Percentiles rank a stretch among this genome's conserved stretches.
These are phyloP conservation scores for Philhelius pedissequus DNA, from an alignment of 2,888 invertebrate species.

Conservation along the genomic window DNA sequence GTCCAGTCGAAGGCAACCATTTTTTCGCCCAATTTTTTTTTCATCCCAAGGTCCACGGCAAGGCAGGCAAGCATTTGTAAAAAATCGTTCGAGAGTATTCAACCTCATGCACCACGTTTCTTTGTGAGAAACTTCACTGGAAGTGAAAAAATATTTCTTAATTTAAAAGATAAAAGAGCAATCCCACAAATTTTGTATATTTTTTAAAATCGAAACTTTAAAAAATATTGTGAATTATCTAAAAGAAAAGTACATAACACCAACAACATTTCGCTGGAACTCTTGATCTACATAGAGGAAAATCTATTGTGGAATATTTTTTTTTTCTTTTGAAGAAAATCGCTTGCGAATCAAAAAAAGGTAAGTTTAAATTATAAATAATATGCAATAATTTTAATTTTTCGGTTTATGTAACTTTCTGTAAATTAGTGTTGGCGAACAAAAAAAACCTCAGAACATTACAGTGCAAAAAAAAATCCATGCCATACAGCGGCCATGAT, in stretches of 20 bases:
- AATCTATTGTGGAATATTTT: slow-evolving; percentile 55
- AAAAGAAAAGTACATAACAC: not conserved
- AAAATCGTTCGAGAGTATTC: slow-evolving; percentile 51
- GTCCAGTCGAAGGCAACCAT: slow-evolving; percentile 23
- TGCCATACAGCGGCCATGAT: slow-evolving; percentile 58
- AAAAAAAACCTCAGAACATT: slow-evolving; percentile 51
- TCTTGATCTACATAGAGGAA: not conserved
- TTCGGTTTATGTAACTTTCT: slow-evolving; percentile 50
- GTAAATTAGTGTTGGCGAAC: slow-evolving; percentile 23
- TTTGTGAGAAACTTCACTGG: slow-evolving; percentile 70
- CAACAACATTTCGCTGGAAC: slow-evolving; percentile 2
- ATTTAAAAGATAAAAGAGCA: slow-evolving; percentile 1
- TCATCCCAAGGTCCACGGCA: not conserved
- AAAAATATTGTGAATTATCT: slow-evolving; percentile 24
- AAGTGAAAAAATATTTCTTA: slow-evolving; percentile 61
- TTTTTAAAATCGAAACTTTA: not conserved
- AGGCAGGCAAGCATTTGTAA: slow-evolving; percentile 55
- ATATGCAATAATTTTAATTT: not conserved
- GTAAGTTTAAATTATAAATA: slow-evolving; percentile 3
- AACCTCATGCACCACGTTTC: slow-evolving; percentile 68
- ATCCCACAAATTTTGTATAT: not conserved
- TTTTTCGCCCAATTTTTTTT: slow-evolving; percentile 65
- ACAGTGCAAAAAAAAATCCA: slow-evolving; percentile 59
- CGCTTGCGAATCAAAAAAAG: slow-evolving; percentile 7
- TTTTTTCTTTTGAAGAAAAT: slow-evolving; percentile 57